A percentile compares a stretch with the other conserved stretches of the same genome.
Evolutionary conservation across 2,888 invertebrate species (phyloP).

Genomic region (Acronicta aceris): DNA sequence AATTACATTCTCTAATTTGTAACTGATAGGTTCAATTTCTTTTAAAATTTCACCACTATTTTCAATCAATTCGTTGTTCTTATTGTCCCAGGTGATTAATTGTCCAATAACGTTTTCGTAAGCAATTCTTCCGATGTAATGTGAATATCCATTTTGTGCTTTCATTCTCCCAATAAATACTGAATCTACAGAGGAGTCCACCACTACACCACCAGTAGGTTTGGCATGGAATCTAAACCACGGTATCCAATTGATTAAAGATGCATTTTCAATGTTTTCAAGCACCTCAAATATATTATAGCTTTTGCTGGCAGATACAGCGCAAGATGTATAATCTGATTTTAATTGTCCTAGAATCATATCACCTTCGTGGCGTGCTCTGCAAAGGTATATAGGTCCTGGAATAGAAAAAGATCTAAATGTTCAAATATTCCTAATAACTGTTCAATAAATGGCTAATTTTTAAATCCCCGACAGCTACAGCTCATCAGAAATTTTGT

Average conservation of each 20-base stretch:
- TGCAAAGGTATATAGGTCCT: conserved; percentile 92
- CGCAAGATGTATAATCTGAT: conserved; percentile 90
- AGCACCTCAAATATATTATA: conserved; percentile 92
- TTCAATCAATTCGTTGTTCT: conserved; percentile 87
- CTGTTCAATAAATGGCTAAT: too few species aligned
- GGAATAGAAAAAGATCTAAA: conserved; percentile 49
- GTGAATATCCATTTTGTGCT: conserved; percentile 77
- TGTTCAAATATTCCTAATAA: neutral
- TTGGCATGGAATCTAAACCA: conserved; percentile 92
- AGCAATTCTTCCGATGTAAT: conserved; percentile 93
- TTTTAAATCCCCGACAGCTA: too few species aligned
- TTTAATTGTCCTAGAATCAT: conserved; percentile 93
- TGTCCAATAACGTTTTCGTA: conserved; percentile 91
- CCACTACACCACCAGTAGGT: conserved; percentile 92
- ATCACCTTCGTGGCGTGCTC: conserved; percentile 92
- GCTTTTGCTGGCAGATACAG: conserved; percentile 90
- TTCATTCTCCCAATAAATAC: conserved; percentile 80
- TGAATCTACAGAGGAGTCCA: conserved; percentile 81
- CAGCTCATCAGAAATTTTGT: too few species aligned
- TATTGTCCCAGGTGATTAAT: conserved; percentile 91
- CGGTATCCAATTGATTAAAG: conserved; percentile 93
- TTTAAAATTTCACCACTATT: conserved; percentile 93
- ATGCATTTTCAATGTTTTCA: conserved; percentile 93
- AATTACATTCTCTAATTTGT: conserved; percentile 92
- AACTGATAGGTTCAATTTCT: conserved; percentile 94